A percentile compares a stretch with the other conserved stretches of the same genome.
phyloP scores from a whole-genome alignment of 2,797 vertebrate species.

The Falco berigora region DNA sequence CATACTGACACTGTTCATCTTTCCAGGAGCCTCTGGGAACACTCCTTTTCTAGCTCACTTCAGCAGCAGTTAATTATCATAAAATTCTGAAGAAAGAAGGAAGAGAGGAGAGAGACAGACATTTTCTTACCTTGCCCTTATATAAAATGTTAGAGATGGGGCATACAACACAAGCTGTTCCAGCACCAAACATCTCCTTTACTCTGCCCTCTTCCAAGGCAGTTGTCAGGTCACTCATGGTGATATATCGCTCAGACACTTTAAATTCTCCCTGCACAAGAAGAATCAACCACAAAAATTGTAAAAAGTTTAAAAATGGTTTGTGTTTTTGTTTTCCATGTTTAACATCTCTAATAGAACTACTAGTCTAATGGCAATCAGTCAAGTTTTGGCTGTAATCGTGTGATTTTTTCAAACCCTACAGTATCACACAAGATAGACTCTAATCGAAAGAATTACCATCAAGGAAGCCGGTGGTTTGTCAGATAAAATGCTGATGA shows the following conservation, averaged over 20 bases:
- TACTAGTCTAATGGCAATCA: not conserved
- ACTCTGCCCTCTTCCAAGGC: constrained; percentile 80
- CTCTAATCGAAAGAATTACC: not conserved
- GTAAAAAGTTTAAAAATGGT: not conserved
- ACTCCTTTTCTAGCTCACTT: not conserved
- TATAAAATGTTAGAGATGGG: constrained; percentile 81
- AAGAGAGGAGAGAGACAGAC: fast-evolving
- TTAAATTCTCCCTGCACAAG: constrained; percentile 81
- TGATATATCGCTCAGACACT: constrained; percentile 83
- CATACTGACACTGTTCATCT: not conserved
- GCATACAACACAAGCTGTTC: constrained; percentile 86
- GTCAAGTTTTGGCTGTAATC: not conserved
- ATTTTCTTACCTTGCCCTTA: constrained; percentile 78
- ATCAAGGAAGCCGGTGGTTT: not conserved
- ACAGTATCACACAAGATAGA: not conserved
- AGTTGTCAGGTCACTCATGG: constrained; percentile 78
- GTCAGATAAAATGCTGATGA: not conserved
- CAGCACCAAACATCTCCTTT: constrained; percentile 88
- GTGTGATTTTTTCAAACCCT: not conserved
- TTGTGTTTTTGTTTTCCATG: not conserved
- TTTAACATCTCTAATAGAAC: not conserved
- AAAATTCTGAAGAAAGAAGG: not conserved
- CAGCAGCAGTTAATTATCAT: not conserved
- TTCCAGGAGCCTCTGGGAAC: not conserved
- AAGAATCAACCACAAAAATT: not conserved